These are phyloP conservation scores for Asobara japonica DNA, from an alignment of 1,140 invertebrate genomes.

Conservation along the genomic window DNA sequence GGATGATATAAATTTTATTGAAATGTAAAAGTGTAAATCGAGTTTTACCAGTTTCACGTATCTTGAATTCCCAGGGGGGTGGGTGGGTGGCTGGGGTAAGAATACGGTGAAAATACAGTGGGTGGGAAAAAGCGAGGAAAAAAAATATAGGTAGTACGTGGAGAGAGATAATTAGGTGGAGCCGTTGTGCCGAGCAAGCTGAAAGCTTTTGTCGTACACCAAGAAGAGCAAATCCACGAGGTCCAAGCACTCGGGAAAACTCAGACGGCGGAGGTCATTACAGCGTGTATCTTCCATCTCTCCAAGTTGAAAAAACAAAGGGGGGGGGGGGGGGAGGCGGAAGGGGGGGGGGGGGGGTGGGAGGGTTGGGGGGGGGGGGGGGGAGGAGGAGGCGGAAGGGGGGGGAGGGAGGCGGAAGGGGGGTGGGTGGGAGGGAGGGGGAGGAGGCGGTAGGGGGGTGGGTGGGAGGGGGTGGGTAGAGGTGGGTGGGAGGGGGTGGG, in stretches of 20 bases:
- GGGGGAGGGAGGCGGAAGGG: too few relatives aligned
- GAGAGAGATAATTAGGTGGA: slow-evolving; percentile 16
- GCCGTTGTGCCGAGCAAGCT: slow-evolving; percentile 16
- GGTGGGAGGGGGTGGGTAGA: too few relatives aligned
- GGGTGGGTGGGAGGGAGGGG: too few relatives aligned
- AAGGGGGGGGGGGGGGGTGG: too few relatives aligned
- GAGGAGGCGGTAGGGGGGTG: too few relatives aligned
- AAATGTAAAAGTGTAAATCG: slow-evolving; percentile 11
- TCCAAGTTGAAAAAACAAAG: too few relatives aligned
- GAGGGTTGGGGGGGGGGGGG: too few relatives aligned
- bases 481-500: too few relatives aligned
- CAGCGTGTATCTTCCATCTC: slow-evolving; percentile 15
- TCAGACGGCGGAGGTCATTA: slow-evolving; percentile 16
- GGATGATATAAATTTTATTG: neutral
- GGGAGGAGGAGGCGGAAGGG: too few relatives aligned
- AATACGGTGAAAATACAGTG: neutral
- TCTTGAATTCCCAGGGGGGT: slow-evolving; percentile 1
- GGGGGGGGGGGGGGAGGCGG: too few relatives aligned
- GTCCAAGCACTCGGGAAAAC: slow-evolving; percentile 12
- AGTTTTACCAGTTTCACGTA: slow-evolving; percentile 8
- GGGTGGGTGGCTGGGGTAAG: too few relatives aligned
- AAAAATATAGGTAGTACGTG: slow-evolving; percentile 11
- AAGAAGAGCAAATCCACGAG: slow-evolving; percentile 16
- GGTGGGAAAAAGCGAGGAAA: neutral
- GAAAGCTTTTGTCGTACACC: slow-evolving; percentile 15